These are phyloP conservation scores for Mesorhabditis spiculigera DNA, from an alignment of 2,888 invertebrate species.

Conservation along the genomic window DNA sequence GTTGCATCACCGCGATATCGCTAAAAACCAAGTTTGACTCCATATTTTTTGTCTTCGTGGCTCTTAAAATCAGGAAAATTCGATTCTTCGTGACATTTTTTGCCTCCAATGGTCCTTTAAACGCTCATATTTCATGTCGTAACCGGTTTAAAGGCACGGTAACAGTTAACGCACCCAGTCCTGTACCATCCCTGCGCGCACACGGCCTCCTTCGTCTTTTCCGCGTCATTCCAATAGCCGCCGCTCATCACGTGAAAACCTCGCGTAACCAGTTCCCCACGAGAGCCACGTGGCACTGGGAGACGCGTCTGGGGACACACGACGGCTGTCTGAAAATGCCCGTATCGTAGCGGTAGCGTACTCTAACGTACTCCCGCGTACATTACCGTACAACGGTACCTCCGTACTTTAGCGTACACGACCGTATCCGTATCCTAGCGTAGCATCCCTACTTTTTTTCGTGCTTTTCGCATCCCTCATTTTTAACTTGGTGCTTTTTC, in stretches of 20 bases:
- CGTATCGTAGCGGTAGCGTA: no score
- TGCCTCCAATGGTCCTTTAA: neutral
- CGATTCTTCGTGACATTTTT: neutral
- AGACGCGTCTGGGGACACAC: no score
- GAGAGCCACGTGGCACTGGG: neutral
- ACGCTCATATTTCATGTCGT: no score
- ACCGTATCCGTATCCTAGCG: no score
- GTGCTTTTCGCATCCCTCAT: no score
- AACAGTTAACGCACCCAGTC: slow-evolving; percentile 68
- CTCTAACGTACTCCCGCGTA: no score
- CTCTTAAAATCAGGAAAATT: slow-evolving; percentile 38
- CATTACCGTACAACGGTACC: no score
- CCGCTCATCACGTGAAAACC: slow-evolving; percentile 74
- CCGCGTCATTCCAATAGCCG: slow-evolving; percentile 75
- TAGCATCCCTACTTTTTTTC: no score
- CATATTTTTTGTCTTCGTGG: neutral
- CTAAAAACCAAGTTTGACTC: slow-evolving; percentile 31
- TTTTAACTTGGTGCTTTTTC: no score
- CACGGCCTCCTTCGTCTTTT: slow-evolving; percentile 71
- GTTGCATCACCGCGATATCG: slow-evolving; percentile 60
- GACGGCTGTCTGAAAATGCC: no score
- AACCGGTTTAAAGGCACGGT: no score
- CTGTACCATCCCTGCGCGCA: slow-evolving; percentile 73
- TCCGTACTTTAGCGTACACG: no score
- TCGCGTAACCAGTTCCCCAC: slow-evolving; percentile 22